Conservation (phyloP, 2,113 vertebrate genomes). For the Anser brachyrhynchus region DNA sequence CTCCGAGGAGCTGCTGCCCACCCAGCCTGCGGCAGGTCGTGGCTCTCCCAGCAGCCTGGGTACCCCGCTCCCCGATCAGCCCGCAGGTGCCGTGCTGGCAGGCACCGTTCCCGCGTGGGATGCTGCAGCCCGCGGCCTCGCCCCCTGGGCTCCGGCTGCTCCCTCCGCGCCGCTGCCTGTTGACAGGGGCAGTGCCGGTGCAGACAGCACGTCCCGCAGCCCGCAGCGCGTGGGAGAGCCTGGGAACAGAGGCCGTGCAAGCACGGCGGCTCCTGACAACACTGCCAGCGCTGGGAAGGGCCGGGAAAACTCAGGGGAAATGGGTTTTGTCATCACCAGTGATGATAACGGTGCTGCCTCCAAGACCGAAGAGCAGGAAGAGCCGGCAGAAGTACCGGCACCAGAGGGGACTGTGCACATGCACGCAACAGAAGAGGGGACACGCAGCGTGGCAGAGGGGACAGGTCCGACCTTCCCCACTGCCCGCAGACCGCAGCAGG, state of each 20-base stretch:
- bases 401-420: fast-evolving
- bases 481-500: fast-evolving
- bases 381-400: background rate
- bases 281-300: fast-evolving
- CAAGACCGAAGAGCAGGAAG: fast-evolving
- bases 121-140: fast-evolving
- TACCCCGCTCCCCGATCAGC: fast-evolving
- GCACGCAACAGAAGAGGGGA: fast-evolving
- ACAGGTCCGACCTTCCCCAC: background rate
- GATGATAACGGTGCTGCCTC: fast-evolving
- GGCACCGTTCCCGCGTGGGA: background rate
- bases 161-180: fast-evolving
- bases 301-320: background rate
- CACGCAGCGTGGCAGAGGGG: background rate
- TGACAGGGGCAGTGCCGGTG: fast-evolving
- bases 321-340: fast-evolving
- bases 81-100: fast-evolving
- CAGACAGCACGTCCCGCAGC: fast-evolving
- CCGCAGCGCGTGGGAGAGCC: background rate
- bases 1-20: constrained; percentile 55
- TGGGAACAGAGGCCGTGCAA: fast-evolving
- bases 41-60: fast-evolving
- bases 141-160: fast-evolving
- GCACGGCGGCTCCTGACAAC: background rate
- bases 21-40: background rate